phyloP scores from a whole-genome alignment of 2,797 vertebrate species.

The Otolemur crassicaudatus region DNA sequence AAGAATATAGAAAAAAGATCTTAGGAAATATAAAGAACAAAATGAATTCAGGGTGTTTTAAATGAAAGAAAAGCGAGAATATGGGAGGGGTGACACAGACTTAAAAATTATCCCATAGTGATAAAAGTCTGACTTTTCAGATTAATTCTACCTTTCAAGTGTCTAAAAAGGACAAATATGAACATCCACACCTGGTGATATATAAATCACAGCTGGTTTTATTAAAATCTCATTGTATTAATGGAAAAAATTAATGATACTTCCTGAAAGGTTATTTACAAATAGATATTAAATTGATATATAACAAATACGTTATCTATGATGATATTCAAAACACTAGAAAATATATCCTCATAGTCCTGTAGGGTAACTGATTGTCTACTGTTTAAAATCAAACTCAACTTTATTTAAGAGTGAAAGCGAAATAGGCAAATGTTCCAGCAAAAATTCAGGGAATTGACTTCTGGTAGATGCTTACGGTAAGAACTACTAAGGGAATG shows the following conservation, averaged over 20 bases:
- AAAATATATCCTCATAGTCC: background rate
- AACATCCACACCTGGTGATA: background rate
- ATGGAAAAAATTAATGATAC: background rate
- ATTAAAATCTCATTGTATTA: background rate
- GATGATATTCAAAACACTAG: background rate
- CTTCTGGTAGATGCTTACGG: background rate
- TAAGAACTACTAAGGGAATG: background rate
- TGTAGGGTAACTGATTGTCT: background rate
- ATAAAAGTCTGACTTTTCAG: background rate
- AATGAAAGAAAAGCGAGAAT: background rate
- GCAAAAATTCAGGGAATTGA: slow-evolving; percentile 17
- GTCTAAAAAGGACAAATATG: background rate
- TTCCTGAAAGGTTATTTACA: slow-evolving; percentile 26
- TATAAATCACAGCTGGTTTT: background rate
- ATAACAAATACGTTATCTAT: background rate
- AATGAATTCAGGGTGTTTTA: background rate
- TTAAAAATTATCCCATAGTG: background rate
- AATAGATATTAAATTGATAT: background rate
- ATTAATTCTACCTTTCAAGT: background rate
- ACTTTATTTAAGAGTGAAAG: background rate
- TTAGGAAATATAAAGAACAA: background rate
- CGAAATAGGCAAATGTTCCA: background rate
- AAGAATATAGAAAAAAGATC: background rate
- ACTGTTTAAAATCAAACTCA: background rate
- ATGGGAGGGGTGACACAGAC: background rate